These are phyloP conservation scores for Pogonus chalceus DNA, from an alignment of 1,140 invertebrate species.

Conservation along the genomic window DNA sequence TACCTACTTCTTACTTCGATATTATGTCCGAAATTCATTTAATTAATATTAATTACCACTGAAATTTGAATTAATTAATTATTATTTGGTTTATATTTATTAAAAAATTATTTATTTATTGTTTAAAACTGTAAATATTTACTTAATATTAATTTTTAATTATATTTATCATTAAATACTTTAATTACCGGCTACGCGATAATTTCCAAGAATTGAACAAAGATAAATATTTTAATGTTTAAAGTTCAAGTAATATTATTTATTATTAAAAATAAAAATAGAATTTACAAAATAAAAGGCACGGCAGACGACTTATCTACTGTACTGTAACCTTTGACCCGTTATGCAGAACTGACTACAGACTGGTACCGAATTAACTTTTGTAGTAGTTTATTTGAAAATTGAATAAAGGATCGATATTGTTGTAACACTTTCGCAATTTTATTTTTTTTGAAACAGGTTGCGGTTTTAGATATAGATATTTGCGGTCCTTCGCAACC, in stretches of 20 bases:
- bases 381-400: not conserved
- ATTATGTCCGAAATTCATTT: conserved; percentile 9
- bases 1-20: conserved; percentile 34
- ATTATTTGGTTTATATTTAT: too few species aligned
- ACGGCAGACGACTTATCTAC: not conserved
- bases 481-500: conserved; percentile 86
- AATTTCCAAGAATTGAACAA: not conserved
- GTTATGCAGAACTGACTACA: not conserved
- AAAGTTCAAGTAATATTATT: too few species aligned
- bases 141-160: too few species aligned
- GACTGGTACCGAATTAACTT: not conserved
- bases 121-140: too few species aligned
- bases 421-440: not conserved
- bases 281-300: too few species aligned
- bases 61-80: too few species aligned
- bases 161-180: not conserved
- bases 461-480: conserved; percentile 89
- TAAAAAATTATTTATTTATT: too few species aligned
- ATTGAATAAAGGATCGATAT: not conserved
- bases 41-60: too few species aligned
- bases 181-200: not conserved
- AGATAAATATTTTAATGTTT: not conserved
- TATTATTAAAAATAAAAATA: too few species aligned
- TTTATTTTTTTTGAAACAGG: conserved; percentile 44
- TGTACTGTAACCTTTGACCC: not conserved